Evolutionary conservation across 2,888 invertebrate genomes (phyloP).

Genomic region (Drosophila paramelanica): DNA sequence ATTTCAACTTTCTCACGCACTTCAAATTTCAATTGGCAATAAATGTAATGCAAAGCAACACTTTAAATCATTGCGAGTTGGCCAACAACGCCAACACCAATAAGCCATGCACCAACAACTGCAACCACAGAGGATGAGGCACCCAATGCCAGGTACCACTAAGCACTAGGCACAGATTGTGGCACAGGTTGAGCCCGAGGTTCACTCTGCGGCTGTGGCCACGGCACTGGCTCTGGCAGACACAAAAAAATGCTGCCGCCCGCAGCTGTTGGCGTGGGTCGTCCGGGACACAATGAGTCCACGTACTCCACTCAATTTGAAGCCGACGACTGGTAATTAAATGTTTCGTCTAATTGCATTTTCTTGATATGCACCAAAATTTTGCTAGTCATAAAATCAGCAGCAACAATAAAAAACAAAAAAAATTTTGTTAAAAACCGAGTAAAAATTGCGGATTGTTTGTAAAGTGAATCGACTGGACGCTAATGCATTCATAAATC

Average conservation of each 20-base stretch:
- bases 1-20: conserved; percentile 84
- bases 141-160: not conserved
- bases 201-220: conserved; percentile 18
- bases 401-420: conserved; percentile 23
- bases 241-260: conserved; percentile 12
- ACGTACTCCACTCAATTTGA: conserved; percentile 18
- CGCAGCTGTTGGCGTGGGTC: conserved; percentile 34
- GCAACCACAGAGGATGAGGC: conserved; percentile 29
- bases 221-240: conserved; percentile 10
- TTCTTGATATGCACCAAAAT: conserved; percentile 59
- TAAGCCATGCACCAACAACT: conserved; percentile 54
- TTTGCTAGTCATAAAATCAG: conserved; percentile 62
- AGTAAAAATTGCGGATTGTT: conserved; percentile 29
- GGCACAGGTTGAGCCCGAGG: conserved; percentile 38
- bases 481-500: conserved; percentile 74
- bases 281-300: conserved; percentile 31
- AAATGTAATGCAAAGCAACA: conserved; percentile 85
- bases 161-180: conserved; percentile 20
- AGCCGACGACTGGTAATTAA: conserved; percentile 56
- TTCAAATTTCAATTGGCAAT: conserved; percentile 84
- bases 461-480: conserved; percentile 49
- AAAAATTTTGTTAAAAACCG: not conserved
- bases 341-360: conserved; percentile 67
- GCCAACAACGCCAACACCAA: conserved; percentile 72
- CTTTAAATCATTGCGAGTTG: conserved; percentile 83